A percentile compares a stretch with the other conserved stretches of the same genome.
Evolutionary conservation across 2,888 invertebrate species (phyloP).

Genomic region (Apodemia hepburni): DNA sequence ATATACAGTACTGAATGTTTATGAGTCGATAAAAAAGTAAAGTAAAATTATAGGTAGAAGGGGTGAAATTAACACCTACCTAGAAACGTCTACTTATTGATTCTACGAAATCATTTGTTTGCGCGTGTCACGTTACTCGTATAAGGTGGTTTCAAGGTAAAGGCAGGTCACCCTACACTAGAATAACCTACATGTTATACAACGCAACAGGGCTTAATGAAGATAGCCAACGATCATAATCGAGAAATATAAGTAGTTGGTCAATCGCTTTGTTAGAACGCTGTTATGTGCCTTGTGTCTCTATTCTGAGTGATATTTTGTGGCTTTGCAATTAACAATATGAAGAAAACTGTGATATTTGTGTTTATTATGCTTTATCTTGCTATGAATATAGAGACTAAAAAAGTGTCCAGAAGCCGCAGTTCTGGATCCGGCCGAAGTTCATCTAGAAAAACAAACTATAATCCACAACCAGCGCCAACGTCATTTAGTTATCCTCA

Average conservation of each 20-base stretch:
- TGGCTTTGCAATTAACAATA: background rate
- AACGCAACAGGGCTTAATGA: conserved; percentile 44
- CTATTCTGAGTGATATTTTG: background rate
- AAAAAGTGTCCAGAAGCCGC: conserved; percentile 59
- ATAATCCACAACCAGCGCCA: conserved; percentile 57
- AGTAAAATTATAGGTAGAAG: background rate
- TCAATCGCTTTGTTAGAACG: conserved; percentile 36
- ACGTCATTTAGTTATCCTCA: conserved; percentile 65
- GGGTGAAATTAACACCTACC: background rate
- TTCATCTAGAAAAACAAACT: conserved; percentile 50
- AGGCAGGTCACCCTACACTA: conserved; percentile 32
- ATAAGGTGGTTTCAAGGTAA: conserved; percentile 30
- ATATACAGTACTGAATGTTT: too few species aligned
- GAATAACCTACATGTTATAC: conserved; percentile 31
- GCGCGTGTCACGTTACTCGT: conserved; percentile 36
- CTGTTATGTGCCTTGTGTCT: conserved; percentile 17
- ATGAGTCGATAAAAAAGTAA: background rate
- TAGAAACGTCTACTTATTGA: conserved; percentile 39
- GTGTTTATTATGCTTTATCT: conserved; percentile 28
- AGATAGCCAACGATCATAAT: conserved; percentile 52
- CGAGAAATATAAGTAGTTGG: conserved; percentile 53
- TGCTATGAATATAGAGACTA: conserved; percentile 43
- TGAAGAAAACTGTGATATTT: conserved; percentile 14
- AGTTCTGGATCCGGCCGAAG: conserved; percentile 58
- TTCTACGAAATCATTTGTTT: conserved; percentile 41